Evolutionary conservation across 1,140 invertebrate species (phyloP), one percentile per base, ranked within the genome.

Genomic region (Temnothorax curvispinosus): DNA sequence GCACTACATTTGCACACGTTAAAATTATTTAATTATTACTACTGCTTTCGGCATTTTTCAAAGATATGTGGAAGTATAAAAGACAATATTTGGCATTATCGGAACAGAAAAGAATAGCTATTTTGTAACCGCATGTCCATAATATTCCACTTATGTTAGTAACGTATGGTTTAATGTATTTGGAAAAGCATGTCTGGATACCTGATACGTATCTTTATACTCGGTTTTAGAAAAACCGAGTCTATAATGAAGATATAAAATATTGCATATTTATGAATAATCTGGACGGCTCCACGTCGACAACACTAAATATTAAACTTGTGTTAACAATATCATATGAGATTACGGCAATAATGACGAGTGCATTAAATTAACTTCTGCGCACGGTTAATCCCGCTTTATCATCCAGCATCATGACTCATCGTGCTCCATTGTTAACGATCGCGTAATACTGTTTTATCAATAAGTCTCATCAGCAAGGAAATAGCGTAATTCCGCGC

Each of bases 281-380:
- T 38, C 3, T 50, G 3, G 27, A 56, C n/a, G 7, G 0, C n/a
- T 8, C 3, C 18, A 21, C n/a, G 32, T 58, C 27, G 44, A 27
- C 56, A 44, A 69, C 85, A 52, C 21, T 35, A 65, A 85, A 76
- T 18, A 32, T 50, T 56, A 87, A 88, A 76, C 54, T 9, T 35
- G 6, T 11, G 38, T 64, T 82, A 86, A 81, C 47, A 60, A 54
- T 27, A 27, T 27, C 21, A 38, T 50, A 67, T 38, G 54, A 64
- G 82, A 85, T 84, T 84, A 74, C 65, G 84, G 60, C 75, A 87
- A 87, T 90, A 89, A 89, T 82, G 50, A 86, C 72, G 52, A 89
- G 72, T 74, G 72, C 35, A 58, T 67, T 80, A 86, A 67, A 89
- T 90, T 87, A 87, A 89, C 21, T 74, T 38, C n/a, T 35, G 41